phyloP scores from a whole-genome alignment of 2,888 invertebrate species.

The Cosmia trapezina region DNA sequence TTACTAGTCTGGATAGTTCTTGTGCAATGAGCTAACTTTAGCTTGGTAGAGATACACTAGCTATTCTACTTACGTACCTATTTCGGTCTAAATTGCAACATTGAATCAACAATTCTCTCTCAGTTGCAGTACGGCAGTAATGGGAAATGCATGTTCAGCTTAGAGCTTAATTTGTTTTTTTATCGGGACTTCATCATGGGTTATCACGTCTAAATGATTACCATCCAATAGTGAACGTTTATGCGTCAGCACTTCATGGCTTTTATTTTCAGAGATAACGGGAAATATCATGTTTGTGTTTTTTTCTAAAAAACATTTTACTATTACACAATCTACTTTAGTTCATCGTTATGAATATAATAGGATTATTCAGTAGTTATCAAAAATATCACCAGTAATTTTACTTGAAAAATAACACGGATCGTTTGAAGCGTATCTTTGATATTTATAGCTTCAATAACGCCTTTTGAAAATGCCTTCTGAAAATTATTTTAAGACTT shows the following conservation, averaged over 20 bases:
- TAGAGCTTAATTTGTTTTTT: background rate
- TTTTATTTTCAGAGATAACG: constrained; percentile 3
- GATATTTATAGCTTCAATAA: background rate
- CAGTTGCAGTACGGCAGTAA: background rate
- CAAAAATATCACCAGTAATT: too few species aligned
- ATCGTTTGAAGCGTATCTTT: background rate
- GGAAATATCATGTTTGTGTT: background rate
- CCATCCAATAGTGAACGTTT: background rate
- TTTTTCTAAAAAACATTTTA: background rate
- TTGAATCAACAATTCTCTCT: background rate
- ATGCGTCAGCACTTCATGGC: background rate
- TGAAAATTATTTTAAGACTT: background rate
- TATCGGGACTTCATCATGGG: background rate
- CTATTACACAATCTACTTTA: too few species aligned
- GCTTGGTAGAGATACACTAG: background rate
- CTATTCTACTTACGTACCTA: background rate
- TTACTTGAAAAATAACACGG: too few species aligned
- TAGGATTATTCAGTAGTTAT: too few species aligned
- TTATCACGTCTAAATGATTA: background rate
- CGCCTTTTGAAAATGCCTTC: background rate
- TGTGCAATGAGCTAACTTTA: background rate
- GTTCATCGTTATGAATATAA: too few species aligned
- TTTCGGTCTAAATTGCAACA: constrained; percentile 7
- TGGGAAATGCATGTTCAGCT: constrained; percentile 24
- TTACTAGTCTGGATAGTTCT: constrained; percentile 22